Percentiles rank a stretch among this genome's conserved stretches.
Evolutionary conservation across 2,888 invertebrate genomes (phyloP).

Genomic region (Galeruca laticollis): DNA sequence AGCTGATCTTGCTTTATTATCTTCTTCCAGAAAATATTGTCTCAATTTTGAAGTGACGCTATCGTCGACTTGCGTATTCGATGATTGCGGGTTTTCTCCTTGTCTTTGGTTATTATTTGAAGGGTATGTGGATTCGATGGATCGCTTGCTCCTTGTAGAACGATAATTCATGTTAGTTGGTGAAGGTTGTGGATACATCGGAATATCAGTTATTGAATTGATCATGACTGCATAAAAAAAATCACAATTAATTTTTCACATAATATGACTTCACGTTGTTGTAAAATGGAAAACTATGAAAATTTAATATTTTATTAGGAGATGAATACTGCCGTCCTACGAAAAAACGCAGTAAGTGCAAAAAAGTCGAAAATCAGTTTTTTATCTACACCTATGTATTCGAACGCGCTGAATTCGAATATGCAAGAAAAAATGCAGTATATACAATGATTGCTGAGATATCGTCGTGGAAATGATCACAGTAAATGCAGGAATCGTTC

Average conservation of each 20-base stretch:
- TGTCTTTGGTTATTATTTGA: neutral
- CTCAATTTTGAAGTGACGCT: conserved; percentile 32
- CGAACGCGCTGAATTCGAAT: too few species aligned
- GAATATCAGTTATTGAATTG: neutral
- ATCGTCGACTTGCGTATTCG: conserved; percentile 30
- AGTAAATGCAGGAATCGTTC: too few species aligned
- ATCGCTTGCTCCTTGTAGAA: conserved; percentile 14
- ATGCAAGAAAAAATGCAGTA: too few species aligned
- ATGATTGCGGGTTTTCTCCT: neutral
- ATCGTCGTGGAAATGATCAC: too few species aligned
- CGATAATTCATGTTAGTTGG: neutral
- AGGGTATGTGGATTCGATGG: conserved; percentile 14
- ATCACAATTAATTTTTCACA: neutral
- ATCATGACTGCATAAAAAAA: conserved; percentile 1
- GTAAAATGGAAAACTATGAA: too few species aligned
- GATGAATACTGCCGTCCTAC: too few species aligned
- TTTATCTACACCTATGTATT: too few species aligned
- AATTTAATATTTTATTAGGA: too few species aligned
- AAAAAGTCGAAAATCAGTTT: too few species aligned
- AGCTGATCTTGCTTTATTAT: conserved; percentile 20
- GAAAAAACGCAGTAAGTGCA: too few species aligned
- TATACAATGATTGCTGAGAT: too few species aligned
- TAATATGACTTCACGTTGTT: neutral
- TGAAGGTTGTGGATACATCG: neutral
- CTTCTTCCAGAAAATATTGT: conserved; percentile 31